A percentile compares a stretch with the other conserved stretches of the same genome.
These are phyloP conservation scores for Ahaetulla prasina DNA, from an alignment of 2,113 vertebrate species.

Conservation along the genomic window DNA sequence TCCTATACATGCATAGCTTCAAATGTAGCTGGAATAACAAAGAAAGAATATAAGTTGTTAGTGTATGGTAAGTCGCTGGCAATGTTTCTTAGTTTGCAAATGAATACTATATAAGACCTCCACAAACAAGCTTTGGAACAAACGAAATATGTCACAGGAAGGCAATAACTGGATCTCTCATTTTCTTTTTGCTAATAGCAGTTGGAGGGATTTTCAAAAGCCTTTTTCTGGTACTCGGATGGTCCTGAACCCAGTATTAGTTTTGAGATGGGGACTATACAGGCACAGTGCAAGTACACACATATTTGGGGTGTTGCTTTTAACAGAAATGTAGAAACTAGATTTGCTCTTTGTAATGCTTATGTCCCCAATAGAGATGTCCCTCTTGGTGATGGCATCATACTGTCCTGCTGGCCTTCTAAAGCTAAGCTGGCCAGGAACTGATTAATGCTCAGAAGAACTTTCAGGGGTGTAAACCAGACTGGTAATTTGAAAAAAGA, in stretches of 20 bases:
- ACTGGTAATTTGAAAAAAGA: background rate
- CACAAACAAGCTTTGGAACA: background rate
- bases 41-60: conserved; percentile 85
- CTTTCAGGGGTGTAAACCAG: background rate
- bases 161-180: background rate
- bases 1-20: conserved; percentile 84
- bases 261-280: background rate
- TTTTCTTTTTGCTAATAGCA: background rate
- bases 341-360: background rate
- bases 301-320: background rate
- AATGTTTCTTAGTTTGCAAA: fast-evolving
- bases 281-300: background rate
- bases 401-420: background rate
- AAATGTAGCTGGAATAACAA: conserved; percentile 77
- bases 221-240: background rate
- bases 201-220: background rate
- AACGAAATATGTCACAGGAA: background rate
- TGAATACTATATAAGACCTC: fast-evolving
- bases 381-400: background rate
- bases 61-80: conserved; percentile 78
- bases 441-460: background rate
- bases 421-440: background rate
- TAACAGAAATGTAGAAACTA: background rate
- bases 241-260: background rate
- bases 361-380: background rate